These are phyloP conservation scores for Eulemur rubriventer DNA, from an alignment of 2,797 vertebrate species.

Conservation along the genomic window DNA sequence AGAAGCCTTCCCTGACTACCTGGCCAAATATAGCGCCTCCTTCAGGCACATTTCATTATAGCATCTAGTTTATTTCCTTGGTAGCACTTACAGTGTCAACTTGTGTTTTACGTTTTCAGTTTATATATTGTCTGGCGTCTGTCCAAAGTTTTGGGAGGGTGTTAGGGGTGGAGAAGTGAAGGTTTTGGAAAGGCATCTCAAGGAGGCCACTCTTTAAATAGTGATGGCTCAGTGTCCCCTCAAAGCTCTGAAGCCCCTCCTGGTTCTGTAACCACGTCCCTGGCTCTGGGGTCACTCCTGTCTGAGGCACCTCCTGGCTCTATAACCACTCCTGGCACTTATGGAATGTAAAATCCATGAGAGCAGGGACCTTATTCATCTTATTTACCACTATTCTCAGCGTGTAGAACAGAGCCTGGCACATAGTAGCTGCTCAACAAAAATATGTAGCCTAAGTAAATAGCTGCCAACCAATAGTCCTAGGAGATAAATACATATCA, in stretches of 20 bases:
- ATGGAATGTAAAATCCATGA: not conserved
- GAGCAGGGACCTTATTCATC: not conserved
- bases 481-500: not conserved
- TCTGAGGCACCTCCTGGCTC: no score
- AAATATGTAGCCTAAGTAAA: not conserved
- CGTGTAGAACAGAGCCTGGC: not conserved
- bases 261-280: no score
- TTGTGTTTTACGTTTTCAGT: slow-evolving; percentile 4
- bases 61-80: not conserved
- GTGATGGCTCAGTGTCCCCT: not conserved
- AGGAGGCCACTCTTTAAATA: not conserved
- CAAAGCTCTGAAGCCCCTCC: no score
- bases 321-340: not conserved
- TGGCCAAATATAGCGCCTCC: not conserved
- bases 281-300: no score
- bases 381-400: not conserved
- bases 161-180: not conserved
- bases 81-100: not conserved
- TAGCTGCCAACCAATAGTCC: not conserved
- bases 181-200: not conserved
- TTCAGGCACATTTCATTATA: not conserved
- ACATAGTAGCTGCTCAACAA: not conserved
- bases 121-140: slow-evolving; percentile 12
- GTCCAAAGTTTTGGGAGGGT: not conserved
- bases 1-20: not conserved